Conservation (phyloP, 1,140 invertebrate genomes). For the Philaenus spumarius region DNA sequence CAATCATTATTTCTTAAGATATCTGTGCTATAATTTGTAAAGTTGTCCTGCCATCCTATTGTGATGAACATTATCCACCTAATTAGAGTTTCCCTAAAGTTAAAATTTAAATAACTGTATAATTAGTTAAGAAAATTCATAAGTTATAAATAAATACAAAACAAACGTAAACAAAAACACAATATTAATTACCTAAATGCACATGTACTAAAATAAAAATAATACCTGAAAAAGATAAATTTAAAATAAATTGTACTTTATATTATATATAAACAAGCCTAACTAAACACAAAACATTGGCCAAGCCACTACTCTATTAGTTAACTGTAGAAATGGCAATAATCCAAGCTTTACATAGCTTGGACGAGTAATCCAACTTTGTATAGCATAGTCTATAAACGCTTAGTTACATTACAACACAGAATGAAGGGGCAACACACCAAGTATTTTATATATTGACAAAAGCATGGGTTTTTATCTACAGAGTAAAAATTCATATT, state of each 20-base stretch:
- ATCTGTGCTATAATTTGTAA: no score
- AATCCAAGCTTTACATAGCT: not conserved
- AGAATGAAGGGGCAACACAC: conserved; percentile 1
- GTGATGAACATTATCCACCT: no score
- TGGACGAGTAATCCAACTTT: not conserved
- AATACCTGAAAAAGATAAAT: not conserved
- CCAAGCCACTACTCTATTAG: not conserved
- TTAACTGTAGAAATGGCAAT: not conserved
- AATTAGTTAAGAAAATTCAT: no score
- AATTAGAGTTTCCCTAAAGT: no score
- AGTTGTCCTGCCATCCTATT: no score
- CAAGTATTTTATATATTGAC: conserved; percentile 13
- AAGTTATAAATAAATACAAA: not conserved
- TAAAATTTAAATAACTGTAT: no score
- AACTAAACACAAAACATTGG: conserved; percentile 6
- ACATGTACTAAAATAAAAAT: conserved; percentile 4
- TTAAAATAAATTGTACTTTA: no score
- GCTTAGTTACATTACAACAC: conserved; percentile 12
- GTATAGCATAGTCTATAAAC: conserved; percentile 7
- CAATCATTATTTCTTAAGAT: no score
- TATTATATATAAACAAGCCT: conserved; percentile 6
- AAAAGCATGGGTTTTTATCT: conserved; percentile 12
- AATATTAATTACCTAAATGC: no score
- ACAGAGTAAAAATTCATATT: conserved; percentile 16
- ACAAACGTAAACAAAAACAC: no score